phyloP scores from a whole-genome alignment of 2,113 vertebrate genomes.

The Ahaetulla prasina region DNA sequence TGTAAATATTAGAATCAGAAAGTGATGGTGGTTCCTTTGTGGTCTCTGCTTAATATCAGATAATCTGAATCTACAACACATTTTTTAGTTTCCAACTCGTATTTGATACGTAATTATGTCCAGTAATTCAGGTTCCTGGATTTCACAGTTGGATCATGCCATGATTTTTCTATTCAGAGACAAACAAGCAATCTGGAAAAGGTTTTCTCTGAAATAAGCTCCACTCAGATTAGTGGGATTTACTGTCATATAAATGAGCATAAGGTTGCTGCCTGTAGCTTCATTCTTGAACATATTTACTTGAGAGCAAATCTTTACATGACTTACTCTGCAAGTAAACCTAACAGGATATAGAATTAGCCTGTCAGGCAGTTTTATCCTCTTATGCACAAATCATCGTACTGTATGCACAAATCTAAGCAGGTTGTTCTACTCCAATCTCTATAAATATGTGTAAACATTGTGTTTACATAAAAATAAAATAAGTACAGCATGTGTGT shows the following conservation, averaged over 20 bases:
- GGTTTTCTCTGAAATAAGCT: neutral
- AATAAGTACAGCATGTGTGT: neutral
- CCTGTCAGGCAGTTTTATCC: neutral
- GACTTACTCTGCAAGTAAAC: neutral
- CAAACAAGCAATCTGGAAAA: neutral
- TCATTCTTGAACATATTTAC: neutral
- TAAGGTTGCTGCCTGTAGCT: neutral
- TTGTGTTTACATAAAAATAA: neutral
- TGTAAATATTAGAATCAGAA: neutral
- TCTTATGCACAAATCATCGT: too few relatives aligned
- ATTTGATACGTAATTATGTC: neutral
- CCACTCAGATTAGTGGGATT: neutral
- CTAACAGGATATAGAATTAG: neutral
- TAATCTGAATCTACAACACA: neutral
- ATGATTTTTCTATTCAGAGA: neutral
- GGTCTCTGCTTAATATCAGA: neutral
- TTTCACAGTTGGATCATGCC: neutral
- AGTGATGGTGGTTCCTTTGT: neutral
- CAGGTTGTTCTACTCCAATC: neutral
- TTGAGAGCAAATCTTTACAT: neutral
- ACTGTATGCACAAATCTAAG: neutral
- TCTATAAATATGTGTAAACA: neutral
- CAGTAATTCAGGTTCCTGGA: neutral
- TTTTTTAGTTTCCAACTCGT: neutral
- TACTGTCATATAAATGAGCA: neutral